phyloP scores from a whole-genome alignment of 2,797 vertebrate genomes.

The Hafferia zeledoni region DNA sequence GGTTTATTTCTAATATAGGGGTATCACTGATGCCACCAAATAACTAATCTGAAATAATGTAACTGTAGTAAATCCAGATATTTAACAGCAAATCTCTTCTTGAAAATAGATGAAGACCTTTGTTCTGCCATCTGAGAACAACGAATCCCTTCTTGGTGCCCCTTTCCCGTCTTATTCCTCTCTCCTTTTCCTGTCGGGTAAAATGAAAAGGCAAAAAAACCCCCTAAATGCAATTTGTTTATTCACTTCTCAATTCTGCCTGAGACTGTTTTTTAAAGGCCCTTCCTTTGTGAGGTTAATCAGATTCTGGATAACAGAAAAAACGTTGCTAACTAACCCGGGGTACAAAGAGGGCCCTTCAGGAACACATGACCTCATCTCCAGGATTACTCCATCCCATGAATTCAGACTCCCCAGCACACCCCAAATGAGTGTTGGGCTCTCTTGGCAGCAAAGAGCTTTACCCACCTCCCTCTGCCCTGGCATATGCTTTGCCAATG shows the following conservation, averaged over 20 bases:
- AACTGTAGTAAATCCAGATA: background rate
- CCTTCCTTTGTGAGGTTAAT: slow-evolving; percentile 55
- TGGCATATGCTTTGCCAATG: background rate
- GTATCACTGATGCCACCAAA: background rate
- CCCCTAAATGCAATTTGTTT: background rate
- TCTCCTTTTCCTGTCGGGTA: background rate
- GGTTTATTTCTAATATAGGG: background rate
- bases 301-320: slow-evolving; percentile 62
- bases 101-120: background rate
- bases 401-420: slow-evolving; percentile 33
- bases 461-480: background rate
- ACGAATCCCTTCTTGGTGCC: background rate
- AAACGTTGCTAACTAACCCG: slow-evolving; percentile 46
- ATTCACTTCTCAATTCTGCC: slow-evolving; percentile 23
- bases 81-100: background rate
- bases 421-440: slow-evolving; percentile 20
- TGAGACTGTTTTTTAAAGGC: slow-evolving; percentile 9
- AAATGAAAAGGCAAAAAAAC: background rate
- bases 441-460: background rate
- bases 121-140: background rate
- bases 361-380: slow-evolving; percentile 63
- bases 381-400: slow-evolving; percentile 36
- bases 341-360: slow-evolving; percentile 58
- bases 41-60: background rate
- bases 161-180: background rate